Conservation (phyloP, 92 coral and sea anemone species). For the Parazoanthus atlanticus region DNA sequence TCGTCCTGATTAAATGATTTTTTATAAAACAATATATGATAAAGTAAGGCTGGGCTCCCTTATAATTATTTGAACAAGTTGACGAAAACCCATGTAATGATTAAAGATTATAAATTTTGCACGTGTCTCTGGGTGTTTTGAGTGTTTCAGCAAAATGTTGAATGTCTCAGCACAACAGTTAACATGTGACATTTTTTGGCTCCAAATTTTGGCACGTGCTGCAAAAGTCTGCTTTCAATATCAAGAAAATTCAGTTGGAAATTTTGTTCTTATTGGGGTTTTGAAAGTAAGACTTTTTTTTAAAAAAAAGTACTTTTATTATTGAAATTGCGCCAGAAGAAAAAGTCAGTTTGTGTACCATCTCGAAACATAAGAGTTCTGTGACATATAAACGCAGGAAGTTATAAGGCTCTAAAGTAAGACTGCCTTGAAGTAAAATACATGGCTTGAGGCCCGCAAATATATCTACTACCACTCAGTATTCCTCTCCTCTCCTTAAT, state of each 20-base stretch:
- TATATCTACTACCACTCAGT: too few relatives aligned
- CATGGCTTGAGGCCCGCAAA: not conserved
- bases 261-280: not conserved
- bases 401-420: too few relatives aligned
- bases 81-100: not conserved
- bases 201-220: not conserved
- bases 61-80: not conserved
- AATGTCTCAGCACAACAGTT: not conserved
- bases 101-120: too few relatives aligned
- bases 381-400: not conserved
- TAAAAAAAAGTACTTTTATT: too few relatives aligned
- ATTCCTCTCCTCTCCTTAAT: not conserved
- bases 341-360: not conserved
- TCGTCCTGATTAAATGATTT: not conserved
- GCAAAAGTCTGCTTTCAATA: not conserved
- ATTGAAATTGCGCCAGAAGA: not conserved
- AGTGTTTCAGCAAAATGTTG: too few relatives aligned
- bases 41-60: not conserved
- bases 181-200: slow-evolving; percentile 6
- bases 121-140: not conserved
- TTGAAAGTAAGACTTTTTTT: not conserved
- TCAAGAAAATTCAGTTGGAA: not conserved
- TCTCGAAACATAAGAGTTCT: not conserved
- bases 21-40: too few relatives aligned
- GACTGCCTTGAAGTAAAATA: too few relatives aligned